Evolutionary conservation across 2,797 vertebrate species (phyloP).

Genomic region (Rhabdophis nuchalis): DNA sequence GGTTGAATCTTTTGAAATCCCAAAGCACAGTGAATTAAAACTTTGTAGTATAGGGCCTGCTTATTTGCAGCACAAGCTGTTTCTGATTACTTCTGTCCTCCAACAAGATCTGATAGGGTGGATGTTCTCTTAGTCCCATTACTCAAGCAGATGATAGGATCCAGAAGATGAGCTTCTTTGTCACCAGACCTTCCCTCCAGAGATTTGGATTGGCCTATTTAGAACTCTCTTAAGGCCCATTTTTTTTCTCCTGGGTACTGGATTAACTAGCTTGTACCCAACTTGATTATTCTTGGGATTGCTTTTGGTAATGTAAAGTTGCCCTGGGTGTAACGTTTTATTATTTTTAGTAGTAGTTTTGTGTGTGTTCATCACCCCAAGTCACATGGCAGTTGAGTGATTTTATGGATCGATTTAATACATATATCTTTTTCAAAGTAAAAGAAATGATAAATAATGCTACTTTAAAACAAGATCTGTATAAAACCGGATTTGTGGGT

Average conservation of each 20-base stretch:
- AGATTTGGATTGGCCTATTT: not conserved
- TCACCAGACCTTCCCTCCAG: not conserved
- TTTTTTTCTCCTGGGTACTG: not conserved
- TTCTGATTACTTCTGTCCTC: not conserved
- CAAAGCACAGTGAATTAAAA: not conserved
- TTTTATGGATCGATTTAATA: not conserved
- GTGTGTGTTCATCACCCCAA: not conserved
- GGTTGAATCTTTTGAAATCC: not conserved
- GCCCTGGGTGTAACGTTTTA: not conserved
- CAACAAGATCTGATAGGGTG: not conserved
- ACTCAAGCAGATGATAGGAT: not conserved
- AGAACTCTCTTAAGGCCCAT: not conserved
- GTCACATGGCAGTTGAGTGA: not conserved
- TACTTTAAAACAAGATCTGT: not conserved
- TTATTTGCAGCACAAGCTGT: not conserved
- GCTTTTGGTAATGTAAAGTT: not conserved
- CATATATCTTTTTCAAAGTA: not conserved
- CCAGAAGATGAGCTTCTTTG: not conserved
- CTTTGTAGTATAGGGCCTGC: not conserved
- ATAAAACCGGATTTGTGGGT: not conserved
- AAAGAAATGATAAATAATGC: not conserved
- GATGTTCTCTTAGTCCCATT: not conserved
- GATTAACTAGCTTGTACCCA: not conserved
- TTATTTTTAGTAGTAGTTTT: not conserved
- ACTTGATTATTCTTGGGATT: not conserved